These are phyloP conservation scores for Clarias magur DNA, from an alignment of 2,113 vertebrate genomes.

Conservation along the genomic window DNA sequence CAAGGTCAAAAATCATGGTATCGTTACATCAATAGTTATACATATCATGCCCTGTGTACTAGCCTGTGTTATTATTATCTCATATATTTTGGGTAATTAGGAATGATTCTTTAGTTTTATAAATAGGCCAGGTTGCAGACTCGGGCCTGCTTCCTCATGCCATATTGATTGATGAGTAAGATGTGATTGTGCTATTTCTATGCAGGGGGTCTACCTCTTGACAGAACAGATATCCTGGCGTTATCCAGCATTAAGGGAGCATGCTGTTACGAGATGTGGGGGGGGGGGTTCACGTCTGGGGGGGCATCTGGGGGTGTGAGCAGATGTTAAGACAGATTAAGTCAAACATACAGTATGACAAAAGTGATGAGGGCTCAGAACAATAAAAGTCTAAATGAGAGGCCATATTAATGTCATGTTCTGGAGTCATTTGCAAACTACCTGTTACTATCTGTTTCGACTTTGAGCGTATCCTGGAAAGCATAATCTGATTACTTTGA, in stretches of 20 bases:
- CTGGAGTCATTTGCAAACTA: background rate
- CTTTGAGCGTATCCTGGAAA: background rate
- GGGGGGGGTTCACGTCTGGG: too few species aligned
- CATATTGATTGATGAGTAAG: conserved; percentile 73
- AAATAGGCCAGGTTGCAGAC: conserved; percentile 46
- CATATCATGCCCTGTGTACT: background rate
- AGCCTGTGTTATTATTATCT: background rate
- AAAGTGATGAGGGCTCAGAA: conserved; percentile 55
- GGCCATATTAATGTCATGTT: conserved; percentile 6
- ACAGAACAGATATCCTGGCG: conserved; percentile 63
- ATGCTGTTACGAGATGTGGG: conserved; percentile 25
- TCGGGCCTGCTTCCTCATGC: conserved; percentile 65
- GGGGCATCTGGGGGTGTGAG: conserved; percentile 48
- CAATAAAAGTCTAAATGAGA: background rate
- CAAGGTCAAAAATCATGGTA: background rate
- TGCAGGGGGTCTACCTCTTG: conserved; percentile 65
- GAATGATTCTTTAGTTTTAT: conserved; percentile 47
- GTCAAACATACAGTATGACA: conserved; percentile 50
- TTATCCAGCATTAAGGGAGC: conserved; percentile 66
- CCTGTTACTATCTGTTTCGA: background rate
- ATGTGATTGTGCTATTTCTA: conserved; percentile 67
- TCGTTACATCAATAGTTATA: background rate
- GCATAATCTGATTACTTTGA: background rate
- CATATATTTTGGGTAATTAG: conserved; percentile 35
- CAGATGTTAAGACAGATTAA: conserved; percentile 65